phyloP scores from a whole-genome alignment of 2,797 vertebrate species.

The Mormyrops boulengeri region DNA sequence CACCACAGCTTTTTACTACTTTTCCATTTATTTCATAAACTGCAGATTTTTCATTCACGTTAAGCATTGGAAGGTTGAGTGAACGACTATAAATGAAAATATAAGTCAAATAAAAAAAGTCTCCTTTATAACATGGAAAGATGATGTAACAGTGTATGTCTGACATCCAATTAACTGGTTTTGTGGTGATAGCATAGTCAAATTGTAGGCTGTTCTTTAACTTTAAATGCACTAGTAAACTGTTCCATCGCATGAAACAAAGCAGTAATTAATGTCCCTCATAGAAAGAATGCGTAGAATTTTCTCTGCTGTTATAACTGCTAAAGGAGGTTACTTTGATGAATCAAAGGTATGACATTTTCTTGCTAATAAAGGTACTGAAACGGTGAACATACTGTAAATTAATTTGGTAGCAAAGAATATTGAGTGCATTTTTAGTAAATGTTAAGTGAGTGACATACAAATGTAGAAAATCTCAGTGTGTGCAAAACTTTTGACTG shows the following conservation, averaged over 20 bases:
- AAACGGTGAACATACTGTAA: not conserved
- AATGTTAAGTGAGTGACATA: not conserved
- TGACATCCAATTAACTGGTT: not conserved
- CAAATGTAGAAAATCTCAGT: not conserved
- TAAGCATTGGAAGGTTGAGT: not conserved
- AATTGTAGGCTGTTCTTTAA: not conserved
- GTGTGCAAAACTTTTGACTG: not conserved
- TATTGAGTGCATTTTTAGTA: not conserved
- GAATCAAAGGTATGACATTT: not conserved
- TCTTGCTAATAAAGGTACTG: not conserved
- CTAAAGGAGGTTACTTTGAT: not conserved
- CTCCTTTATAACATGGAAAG: not conserved
- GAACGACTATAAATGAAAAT: not conserved
- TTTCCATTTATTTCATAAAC: not conserved
- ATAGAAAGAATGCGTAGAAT: not conserved
- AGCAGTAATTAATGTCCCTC: not conserved
- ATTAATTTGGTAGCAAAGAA: not conserved
- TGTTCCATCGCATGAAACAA: not conserved
- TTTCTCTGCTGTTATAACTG: not conserved
- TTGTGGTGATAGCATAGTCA: not conserved
- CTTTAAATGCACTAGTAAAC: not conserved
- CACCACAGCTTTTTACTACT: not conserved
- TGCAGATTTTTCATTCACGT: not conserved
- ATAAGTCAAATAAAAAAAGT: not conserved
- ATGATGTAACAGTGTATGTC: not conserved